Evolutionary conservation across 2,113 vertebrate species (phyloP), one percentile per base, ranked within the genome.

Genomic region (Charina bottae): DNA sequence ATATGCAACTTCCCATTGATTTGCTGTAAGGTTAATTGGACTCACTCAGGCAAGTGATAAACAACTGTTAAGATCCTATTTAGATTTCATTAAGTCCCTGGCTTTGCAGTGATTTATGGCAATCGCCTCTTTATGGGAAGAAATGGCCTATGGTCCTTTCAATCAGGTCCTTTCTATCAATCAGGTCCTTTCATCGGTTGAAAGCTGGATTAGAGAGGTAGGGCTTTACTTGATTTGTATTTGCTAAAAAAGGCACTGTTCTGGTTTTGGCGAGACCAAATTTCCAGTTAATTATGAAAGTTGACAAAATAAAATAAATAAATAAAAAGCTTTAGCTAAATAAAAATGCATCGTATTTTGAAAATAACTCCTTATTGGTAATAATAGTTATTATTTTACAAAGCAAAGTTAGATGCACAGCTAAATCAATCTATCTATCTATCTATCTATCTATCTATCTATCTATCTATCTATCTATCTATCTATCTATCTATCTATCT

Each of bases 1-100:
- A 90, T 99, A 99, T 0, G 98, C 98, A 94, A 99, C 98, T 92
- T 98, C 98, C 99, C 99, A 99, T 60, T 98, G 98, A 93, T 97
- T 98, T 58, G 97, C 99, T 99, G 96, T 87, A 95, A 95, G 94
- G 93, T 46, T 92, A 97, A 55, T 95, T 4, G 88, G 2, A 1
- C 0, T 21, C 0, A 37, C 42, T 55, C n/a, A 88, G 12, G 53
- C 87, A 64, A 85, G 23, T 64, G n/a, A 92, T 42, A 55, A 92
- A 89, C 87, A 54, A 64, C 49, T 15, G 8, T 24, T 60, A 28
- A 19, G 12, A 23, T 62, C 49, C 72, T 24, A 37, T 33, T 60
- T 54, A 55, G 72, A 26, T 10, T 60, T 55, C 72, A 89, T 92
- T 89, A 84, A 19, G 28, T 24, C 78, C 33, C 56, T 62, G 58